Base-by-base conservation (phyloP, 2,888 invertebrate species). In the Neelides folsomi region DNA sequence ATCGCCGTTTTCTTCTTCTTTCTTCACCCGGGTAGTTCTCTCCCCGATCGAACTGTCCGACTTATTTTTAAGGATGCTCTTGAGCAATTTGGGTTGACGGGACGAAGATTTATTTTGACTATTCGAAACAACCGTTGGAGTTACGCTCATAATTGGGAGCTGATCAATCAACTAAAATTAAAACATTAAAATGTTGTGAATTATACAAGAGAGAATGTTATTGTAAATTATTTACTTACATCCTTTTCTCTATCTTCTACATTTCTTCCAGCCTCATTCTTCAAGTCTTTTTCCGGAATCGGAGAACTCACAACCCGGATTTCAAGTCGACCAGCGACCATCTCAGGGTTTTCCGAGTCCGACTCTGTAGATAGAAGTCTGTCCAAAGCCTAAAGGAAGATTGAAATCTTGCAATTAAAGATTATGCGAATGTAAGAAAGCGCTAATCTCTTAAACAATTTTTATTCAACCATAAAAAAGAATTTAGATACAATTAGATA, bases 291-390 rank as follows among this genome's bases (percentile, higher is more conserved):
- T 43, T 46, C 41, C 18, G 55, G 59, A 45, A 53, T 35, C 18
- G 62, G 59, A 35, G 59, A 58, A 49, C 57, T 59, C 35, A 59
- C 54, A 36, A 56, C 59, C 48, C 87, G 77, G 50, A 88, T 88
- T 73, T 88, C 87, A 47, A 88, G 75, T 44, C 86, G 78, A 42
- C 84, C 84, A 52, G 85, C 86, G 16, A 86, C 81, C 49, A 49
- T 43, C 39, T 62, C 63, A 13, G 61, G 59, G 37, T 57, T 59
- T 18, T 59, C 56, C 42, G 53, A 50, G 35, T 55, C 59, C 42
- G 55, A 13, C 34, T 55, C 56, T 34, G 45, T 54, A 10, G 55
- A 53, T 43, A 51, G 44, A 13, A 51, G 47, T 36, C 59, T 44
- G 49, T 53, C 53, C 7, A 56, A 39, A 2, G 56, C 53, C 56